phyloP scores from a whole-genome alignment of 1,140 invertebrate species.

The Eciton burchellii region DNA sequence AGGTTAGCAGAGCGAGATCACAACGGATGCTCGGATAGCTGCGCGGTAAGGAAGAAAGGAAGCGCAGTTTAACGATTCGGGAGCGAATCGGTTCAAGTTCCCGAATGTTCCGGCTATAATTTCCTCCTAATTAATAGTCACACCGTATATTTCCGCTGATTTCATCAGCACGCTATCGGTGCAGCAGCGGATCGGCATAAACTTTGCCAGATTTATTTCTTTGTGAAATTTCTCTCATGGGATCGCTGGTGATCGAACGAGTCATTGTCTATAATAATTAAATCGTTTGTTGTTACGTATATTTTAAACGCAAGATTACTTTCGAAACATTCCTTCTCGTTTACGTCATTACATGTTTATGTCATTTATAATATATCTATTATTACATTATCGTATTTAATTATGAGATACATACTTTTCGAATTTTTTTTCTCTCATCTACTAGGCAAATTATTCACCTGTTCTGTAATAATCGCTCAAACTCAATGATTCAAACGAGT shows the following conservation, averaged over 20 bases:
- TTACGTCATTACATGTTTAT: too few species aligned
- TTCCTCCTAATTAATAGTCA: slow-evolving; percentile 41
- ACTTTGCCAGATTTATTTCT: slow-evolving; percentile 3
- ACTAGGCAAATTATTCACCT: too few species aligned
- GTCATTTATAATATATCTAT: too few species aligned
- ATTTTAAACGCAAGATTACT: too few species aligned
- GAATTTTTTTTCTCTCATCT: too few species aligned
- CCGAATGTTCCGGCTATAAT: slow-evolving; percentile 20
- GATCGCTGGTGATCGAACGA: not conserved
- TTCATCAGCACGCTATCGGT: not conserved
- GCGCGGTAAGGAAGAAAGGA: slow-evolving; percentile 55
- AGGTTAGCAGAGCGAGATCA: slow-evolving; percentile 69
- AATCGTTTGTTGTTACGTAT: too few species aligned
- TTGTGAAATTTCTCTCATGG: not conserved
- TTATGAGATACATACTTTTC: too few species aligned
- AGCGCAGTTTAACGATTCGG: slow-evolving; percentile 25
- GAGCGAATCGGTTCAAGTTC: slow-evolving; percentile 19
- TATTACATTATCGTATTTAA: too few species aligned
- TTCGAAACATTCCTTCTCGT: too few species aligned
- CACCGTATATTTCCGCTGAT: not conserved
- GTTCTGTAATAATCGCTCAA: too few species aligned
- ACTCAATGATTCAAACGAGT: too few species aligned
- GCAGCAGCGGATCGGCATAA: not conserved
- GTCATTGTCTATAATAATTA: too few species aligned
- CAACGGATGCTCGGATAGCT: slow-evolving; percentile 52